Percentiles rank a stretch among this genome's conserved stretches.
Evolutionary conservation across 2,113 vertebrate species (phyloP).

Genomic region (Dicrurus megarhynchus): DNA sequence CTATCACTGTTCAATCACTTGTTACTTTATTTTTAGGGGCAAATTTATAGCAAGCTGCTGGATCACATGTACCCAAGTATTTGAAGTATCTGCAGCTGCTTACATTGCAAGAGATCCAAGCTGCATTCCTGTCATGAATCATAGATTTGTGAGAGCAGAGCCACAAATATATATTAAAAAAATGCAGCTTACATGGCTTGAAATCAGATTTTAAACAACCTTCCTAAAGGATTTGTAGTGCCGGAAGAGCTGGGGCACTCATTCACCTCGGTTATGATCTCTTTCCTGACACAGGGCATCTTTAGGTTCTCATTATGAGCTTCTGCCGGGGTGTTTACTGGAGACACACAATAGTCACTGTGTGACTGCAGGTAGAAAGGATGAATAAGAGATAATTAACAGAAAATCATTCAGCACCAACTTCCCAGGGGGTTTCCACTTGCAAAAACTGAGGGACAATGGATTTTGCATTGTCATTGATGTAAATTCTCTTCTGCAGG

Average conservation of each 20-base stretch:
- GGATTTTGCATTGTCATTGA: not conserved
- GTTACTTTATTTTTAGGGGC: slow-evolving; percentile 85
- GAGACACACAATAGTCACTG: not conserved
- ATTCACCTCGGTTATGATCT: not conserved
- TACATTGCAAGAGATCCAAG: slow-evolving; percentile 81
- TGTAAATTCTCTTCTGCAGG: not conserved
- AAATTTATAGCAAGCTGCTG: slow-evolving; percentile 81
- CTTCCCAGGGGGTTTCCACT: not conserved
- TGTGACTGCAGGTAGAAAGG: not conserved
- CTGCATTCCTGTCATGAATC: slow-evolving; percentile 82
- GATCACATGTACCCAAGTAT: slow-evolving; percentile 83
- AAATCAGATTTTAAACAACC: slow-evolving; percentile 25
- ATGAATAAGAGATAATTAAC: not conserved
- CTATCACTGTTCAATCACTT: slow-evolving; percentile 80
- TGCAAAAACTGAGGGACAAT: not conserved
- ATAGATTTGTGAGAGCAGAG: slow-evolving; percentile 72
- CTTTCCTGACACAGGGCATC: not conserved
- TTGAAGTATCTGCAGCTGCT: slow-evolving; percentile 84
- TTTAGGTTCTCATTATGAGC: not conserved
- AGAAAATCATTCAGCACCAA: not conserved
- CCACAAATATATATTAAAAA: slow-evolving; percentile 64
- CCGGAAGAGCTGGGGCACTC: not conserved
- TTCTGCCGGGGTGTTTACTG: not conserved
- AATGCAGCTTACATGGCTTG: slow-evolving; percentile 28
- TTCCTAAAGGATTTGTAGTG: not conserved